Percentiles rank a stretch among this genome's conserved stretches.
Conservation (phyloP, 2,113 vertebrate species). For the Pavo muticus region DNA sequence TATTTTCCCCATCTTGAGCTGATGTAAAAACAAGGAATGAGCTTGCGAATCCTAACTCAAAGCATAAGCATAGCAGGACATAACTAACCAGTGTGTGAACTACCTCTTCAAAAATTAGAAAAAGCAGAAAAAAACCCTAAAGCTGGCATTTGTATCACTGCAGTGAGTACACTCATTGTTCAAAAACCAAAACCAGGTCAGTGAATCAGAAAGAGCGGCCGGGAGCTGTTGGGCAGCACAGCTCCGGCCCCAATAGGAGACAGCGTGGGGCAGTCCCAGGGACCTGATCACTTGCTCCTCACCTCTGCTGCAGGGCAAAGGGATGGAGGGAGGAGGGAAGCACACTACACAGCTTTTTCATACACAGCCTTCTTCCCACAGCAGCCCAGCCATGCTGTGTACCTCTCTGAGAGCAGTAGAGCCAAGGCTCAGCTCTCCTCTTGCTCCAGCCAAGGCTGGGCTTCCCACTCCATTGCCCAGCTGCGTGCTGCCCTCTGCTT, state of each 20-base stretch:
- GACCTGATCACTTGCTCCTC: background rate
- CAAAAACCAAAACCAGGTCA: background rate
- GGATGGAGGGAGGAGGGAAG: background rate
- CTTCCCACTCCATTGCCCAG: background rate
- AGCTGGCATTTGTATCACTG: background rate
- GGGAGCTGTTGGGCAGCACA: background rate
- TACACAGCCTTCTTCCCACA: background rate
- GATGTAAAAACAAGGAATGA: background rate
- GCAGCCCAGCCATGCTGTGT: background rate
- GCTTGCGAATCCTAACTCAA: background rate
- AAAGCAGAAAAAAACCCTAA: background rate
- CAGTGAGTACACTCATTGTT: background rate
- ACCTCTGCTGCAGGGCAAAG: background rate
- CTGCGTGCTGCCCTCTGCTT: background rate
- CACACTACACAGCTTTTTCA: background rate
- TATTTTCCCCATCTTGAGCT: background rate
- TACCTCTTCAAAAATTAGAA: background rate
- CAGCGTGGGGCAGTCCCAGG: fast-evolving
- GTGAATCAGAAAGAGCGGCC: background rate
- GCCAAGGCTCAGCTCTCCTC: background rate
- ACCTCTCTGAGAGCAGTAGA: background rate
- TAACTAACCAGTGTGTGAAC: background rate
- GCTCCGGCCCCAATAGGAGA: background rate
- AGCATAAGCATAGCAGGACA: background rate
- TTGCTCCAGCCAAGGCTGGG: background rate